Evolutionary conservation across 2,113 vertebrate genomes (phyloP).

Genomic region (Platysternon megacephalum): DNA sequence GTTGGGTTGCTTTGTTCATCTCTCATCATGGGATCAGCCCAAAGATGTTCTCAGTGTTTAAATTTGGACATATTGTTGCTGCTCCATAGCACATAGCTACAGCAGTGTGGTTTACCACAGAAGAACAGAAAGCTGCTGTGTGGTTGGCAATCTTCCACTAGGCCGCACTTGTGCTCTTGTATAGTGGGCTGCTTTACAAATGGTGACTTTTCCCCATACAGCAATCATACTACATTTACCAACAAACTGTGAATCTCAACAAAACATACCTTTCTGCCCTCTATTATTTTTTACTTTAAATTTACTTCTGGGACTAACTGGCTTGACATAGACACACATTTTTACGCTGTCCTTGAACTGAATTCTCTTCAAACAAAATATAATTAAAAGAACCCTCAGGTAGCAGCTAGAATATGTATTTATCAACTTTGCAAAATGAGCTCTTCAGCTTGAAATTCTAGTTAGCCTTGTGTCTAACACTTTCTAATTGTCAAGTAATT

Average conservation of each 20-base stretch:
- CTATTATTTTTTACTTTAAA: neutral
- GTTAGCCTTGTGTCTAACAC: neutral
- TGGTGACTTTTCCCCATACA: too few relatives aligned
- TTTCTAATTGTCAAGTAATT: fast-evolving
- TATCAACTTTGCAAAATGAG: neutral
- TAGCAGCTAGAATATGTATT: neutral
- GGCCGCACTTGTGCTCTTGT: neutral
- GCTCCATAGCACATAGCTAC: neutral
- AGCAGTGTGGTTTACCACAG: neutral
- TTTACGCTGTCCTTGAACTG: neutral
- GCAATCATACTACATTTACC: neutral
- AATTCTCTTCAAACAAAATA: neutral
- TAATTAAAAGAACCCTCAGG: neutral
- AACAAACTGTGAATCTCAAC: neutral
- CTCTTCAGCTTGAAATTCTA: neutral
- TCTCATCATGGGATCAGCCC: neutral
- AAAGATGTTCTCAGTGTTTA: neutral
- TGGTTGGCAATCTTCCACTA: neutral
- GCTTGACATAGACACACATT: neutral
- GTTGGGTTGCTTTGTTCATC: neutral
- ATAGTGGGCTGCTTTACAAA: neutral
- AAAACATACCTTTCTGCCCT: neutral
- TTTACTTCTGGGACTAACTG: neutral
- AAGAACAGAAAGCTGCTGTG: neutral
- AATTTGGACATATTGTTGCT: neutral